Conservation (phyloP, 1,140 invertebrate genomes). For the Druon quercuslanigerum region DNA sequence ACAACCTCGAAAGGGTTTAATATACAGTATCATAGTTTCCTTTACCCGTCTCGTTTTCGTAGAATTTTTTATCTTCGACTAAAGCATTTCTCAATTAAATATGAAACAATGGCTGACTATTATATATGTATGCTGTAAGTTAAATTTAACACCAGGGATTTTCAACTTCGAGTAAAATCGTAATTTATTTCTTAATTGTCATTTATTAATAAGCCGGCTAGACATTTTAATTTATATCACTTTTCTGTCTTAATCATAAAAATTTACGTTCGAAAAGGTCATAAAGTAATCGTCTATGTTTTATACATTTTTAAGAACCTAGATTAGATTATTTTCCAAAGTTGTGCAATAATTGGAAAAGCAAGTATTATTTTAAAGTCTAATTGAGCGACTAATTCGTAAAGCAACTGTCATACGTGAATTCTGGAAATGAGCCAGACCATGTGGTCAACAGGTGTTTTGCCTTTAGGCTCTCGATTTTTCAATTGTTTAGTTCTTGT, state of each 20-base stretch:
- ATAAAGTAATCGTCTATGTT: too few relatives aligned
- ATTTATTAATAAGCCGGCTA: too few relatives aligned
- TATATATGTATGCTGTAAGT: too few relatives aligned
- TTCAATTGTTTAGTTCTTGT: background rate
- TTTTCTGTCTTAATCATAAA: too few relatives aligned
- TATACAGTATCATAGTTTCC: background rate
- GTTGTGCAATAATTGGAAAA: background rate
- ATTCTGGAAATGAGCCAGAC: constrained; percentile 19
- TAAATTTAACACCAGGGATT: too few relatives aligned
- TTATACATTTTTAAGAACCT: background rate
- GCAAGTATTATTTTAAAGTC: background rate
- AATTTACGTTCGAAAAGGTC: too few relatives aligned
- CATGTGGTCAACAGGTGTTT: constrained; percentile 29
- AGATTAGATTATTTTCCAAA: background rate
- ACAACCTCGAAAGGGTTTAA: background rate
- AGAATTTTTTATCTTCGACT: background rate
- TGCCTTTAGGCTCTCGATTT: constrained; percentile 6
- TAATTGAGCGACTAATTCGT: constrained; percentile 24
- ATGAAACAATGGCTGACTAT: too few relatives aligned
- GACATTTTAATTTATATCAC: too few relatives aligned
- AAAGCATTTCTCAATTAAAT: too few relatives aligned
- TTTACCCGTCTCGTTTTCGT: background rate
- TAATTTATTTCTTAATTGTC: too few relatives aligned
- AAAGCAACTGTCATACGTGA: background rate
- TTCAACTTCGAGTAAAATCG: too few relatives aligned